phyloP scores from a whole-genome alignment of 2,797 vertebrate species.

The Knipowitschia caucasica region DNA sequence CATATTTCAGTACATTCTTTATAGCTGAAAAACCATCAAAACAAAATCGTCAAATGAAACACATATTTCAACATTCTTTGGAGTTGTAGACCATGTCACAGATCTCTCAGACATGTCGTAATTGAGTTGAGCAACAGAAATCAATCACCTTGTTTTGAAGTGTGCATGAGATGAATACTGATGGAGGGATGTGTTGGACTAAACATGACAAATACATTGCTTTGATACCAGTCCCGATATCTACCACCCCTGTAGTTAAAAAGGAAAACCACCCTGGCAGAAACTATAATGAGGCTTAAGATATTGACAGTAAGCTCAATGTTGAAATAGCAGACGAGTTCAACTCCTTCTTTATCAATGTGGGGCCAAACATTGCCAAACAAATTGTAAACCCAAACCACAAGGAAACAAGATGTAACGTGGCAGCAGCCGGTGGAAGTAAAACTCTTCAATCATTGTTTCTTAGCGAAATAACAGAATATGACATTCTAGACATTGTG shows the following conservation, averaged over 20 bases:
- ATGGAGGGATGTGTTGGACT: neutral
- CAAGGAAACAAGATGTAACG: too few species aligned
- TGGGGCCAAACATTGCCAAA: too few species aligned
- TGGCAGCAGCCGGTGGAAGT: too few species aligned
- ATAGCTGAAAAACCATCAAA: too few species aligned
- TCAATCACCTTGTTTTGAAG: conserved; percentile 15
- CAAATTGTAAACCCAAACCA: too few species aligned
- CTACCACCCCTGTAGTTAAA: neutral
- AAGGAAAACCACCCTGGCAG: neutral
- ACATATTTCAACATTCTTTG: conserved; percentile 5
- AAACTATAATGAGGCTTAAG: neutral
- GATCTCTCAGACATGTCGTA: neutral
- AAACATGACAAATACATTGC: conserved; percentile 4
- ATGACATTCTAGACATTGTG: too few species aligned
- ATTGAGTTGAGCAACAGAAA: conserved; percentile 14
- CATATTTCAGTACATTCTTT: too few species aligned
- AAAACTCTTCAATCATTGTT: too few species aligned
- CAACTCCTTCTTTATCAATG: too few species aligned
- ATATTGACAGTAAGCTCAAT: neutral
- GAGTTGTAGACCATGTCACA: conserved; percentile 3
- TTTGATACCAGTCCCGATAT: neutral
- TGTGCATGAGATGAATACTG: conserved; percentile 9
- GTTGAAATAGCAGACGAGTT: too few species aligned
- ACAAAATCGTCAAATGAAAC: too few species aligned
- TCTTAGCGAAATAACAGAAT: too few species aligned